A percentile compares a stretch with the other conserved stretches of the same genome.
phyloP scores from a whole-genome alignment of 2,888 invertebrate genomes.

The Parnassius mnemosyne region DNA sequence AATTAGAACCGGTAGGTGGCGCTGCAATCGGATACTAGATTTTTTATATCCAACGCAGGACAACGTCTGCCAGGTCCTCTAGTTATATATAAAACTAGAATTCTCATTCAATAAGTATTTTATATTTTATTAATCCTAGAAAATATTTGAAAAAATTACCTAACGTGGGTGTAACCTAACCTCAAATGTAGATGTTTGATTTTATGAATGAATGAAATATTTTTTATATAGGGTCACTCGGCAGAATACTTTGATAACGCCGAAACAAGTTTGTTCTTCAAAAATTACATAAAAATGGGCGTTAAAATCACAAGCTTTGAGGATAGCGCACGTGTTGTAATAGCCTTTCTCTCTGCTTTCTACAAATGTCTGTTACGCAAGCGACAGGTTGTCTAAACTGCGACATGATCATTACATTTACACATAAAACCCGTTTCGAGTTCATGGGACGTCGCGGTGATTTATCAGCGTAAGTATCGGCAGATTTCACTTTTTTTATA shows the following conservation, averaged over 20 bases:
- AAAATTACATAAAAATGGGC: constrained; percentile 13
- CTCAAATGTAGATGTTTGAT: no score
- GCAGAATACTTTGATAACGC: not conserved
- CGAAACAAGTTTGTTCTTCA: not conserved
- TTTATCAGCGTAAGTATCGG: constrained; percentile 2
- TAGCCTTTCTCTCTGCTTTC: constrained; percentile 63
- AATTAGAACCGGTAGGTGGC: no score
- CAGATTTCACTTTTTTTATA: not conserved
- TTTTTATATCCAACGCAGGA: no score
- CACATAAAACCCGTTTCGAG: constrained; percentile 12
- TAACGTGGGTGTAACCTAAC: no score
- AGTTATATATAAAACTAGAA: no score
- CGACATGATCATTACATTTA: constrained; percentile 20
- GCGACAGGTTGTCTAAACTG: constrained; percentile 3
- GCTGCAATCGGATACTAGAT: no score
- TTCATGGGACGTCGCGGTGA: constrained; percentile 1
- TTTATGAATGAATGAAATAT: no score
- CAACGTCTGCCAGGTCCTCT: no score
- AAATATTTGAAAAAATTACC: no score
- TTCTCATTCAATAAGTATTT: no score
- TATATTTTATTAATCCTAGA: no score
- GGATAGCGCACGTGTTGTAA: constrained; percentile 40
- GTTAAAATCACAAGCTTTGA: constrained; percentile 42
- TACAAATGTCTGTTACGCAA: constrained; percentile 40
- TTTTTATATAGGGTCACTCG: not conserved